Conservation (phyloP, 2,113 vertebrate species). For the Ailuropoda melanoleuca region DNA sequence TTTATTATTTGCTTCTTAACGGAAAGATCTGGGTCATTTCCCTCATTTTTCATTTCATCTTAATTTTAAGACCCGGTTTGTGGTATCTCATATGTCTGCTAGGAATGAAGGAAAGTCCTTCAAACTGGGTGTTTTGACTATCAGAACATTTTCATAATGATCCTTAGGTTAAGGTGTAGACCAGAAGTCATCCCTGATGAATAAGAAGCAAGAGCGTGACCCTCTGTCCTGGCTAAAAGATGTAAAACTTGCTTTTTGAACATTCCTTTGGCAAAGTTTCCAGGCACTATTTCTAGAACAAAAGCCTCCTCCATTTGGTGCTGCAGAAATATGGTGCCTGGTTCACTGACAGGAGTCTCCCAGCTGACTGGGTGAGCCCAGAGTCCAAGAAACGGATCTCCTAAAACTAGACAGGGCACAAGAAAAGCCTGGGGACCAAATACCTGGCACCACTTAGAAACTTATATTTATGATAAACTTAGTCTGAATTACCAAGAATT, state of each 20-base stretch:
- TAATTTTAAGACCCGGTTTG: background rate
- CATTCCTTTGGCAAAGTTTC: background rate
- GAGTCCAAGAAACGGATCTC: background rate
- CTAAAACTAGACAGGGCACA: background rate
- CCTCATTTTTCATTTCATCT: background rate
- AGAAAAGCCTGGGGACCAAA: background rate
- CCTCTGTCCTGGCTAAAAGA: background rate
- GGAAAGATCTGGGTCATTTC: background rate
- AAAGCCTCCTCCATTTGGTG: background rate
- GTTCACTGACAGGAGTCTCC: background rate
- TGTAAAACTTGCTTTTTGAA: conserved; percentile 21
- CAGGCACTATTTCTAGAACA: background rate
- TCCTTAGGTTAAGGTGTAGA: background rate
- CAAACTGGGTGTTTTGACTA: background rate
- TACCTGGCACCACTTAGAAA: background rate
- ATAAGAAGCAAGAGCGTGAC: background rate
- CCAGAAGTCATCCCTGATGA: background rate
- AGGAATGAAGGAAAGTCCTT: background rate
- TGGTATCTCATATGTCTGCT: background rate
- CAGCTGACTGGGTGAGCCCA: background rate
- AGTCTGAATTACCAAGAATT: background rate
- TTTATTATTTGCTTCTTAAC: background rate
- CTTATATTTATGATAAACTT: background rate
- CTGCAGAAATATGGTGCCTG: background rate
- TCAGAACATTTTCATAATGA: background rate